Conservation (phyloP, 2,888 invertebrate species). For the Steinernema scapterisci region DNA sequence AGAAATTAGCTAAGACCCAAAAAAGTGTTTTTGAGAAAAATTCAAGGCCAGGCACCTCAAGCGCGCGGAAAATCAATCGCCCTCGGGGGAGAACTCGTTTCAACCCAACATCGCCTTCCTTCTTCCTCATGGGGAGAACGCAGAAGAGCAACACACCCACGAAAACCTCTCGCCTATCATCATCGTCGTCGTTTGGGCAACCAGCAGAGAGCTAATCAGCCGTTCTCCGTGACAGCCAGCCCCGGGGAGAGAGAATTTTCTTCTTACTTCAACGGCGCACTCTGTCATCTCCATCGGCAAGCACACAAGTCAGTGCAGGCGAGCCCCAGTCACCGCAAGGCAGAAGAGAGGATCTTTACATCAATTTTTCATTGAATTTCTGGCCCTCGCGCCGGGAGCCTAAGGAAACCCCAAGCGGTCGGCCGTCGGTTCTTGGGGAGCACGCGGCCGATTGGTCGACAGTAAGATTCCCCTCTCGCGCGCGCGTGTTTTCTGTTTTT, state of each 20-base stretch:
- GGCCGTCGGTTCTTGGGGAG: background rate
- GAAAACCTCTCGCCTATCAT: background rate
- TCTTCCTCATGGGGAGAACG: background rate
- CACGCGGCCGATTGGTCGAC: background rate
- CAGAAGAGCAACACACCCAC: background rate
- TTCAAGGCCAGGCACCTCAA: background rate
- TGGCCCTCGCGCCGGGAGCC: conserved; percentile 5
- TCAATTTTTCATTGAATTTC: no score
- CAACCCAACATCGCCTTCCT: background rate
- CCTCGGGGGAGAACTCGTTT: conserved; percentile 27
- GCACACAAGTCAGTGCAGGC: background rate
- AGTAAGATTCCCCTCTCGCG: background rate
- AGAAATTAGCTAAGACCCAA: no score
- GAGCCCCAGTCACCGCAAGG: no score
- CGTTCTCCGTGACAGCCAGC: no score
- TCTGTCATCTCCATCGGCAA: background rate
- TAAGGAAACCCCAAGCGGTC: background rate
- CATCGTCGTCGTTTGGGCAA: no score
- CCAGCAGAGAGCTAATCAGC: conserved; percentile 4
- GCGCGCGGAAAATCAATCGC: conserved; percentile 18
- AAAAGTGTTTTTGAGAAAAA: background rate
- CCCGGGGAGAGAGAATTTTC: no score
- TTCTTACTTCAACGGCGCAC: no score
- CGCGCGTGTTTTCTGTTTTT: conserved; percentile 29
- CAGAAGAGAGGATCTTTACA: no score